Percentiles rank a stretch among this genome's conserved stretches.
Evolutionary conservation across 2,113 vertebrate genomes (phyloP).

Genomic region (Daphoenositta chrysoptera): DNA sequence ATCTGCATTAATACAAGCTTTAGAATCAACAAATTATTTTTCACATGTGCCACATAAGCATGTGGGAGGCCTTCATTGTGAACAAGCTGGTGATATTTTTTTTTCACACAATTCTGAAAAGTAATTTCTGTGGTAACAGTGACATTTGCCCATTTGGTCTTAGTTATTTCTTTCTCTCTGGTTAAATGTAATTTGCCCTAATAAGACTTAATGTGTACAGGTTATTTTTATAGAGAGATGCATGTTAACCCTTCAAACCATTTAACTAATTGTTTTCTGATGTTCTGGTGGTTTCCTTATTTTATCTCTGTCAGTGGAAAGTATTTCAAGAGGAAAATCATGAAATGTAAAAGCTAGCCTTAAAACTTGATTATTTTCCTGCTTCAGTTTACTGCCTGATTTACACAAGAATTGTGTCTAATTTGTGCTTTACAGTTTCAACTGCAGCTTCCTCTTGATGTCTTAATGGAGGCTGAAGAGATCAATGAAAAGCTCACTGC

Average conservation of each 20-base stretch:
- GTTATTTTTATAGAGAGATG: background rate
- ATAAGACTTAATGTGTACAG: background rate
- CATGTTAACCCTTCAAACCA: background rate
- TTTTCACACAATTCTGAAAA: background rate
- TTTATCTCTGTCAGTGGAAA: background rate
- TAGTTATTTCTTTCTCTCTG: background rate
- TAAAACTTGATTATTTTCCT: background rate
- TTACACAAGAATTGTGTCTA: background rate
- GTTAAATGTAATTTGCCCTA: background rate
- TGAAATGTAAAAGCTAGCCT: background rate
- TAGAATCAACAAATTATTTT: slow-evolving; percentile 6
- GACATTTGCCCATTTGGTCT: background rate
- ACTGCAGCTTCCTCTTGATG: background rate
- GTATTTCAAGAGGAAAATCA: background rate
- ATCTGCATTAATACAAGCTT: background rate
- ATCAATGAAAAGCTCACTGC: background rate
- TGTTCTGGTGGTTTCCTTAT: background rate
- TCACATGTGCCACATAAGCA: background rate
- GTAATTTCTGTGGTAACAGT: background rate
- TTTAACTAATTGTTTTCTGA: background rate
- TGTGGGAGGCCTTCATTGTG: background rate
- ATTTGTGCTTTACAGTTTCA: background rate
- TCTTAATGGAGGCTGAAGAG: background rate
- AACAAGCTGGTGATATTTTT: slow-evolving; percentile 30
- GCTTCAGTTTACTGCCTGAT: background rate